Base-by-base conservation (phyloP, 2,888 invertebrate genomes). In the Melanotus villosus region DNA sequence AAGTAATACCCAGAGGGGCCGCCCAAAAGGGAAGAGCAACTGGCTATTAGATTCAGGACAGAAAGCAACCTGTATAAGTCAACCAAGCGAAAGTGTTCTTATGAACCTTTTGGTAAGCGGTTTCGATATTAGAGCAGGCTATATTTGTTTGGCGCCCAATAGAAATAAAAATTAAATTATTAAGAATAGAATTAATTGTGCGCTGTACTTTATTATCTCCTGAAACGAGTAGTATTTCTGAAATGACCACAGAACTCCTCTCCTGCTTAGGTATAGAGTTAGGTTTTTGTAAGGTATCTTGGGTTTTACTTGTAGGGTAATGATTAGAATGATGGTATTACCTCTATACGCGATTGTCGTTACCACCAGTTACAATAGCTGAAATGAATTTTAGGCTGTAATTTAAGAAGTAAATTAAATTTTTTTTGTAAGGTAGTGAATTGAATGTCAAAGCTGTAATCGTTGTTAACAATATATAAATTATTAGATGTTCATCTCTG, bases 81-180 rank as follows among this genome's bases (percentile, higher is more conserved):
- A 88, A 72, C 89, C 88, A 67, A 91, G 90, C 64, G 91, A 91
- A 77, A 93, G 93, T 85, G 97, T 97, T 82, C 90, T 97, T 81
- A 94, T 96, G 92, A 97, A 97, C 88, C 91, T 97, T 78, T 89
- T 97, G 88, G 93, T 97, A 87, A 96, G 94, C 89, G 97, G 97
- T 80, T 96, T 96, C 86, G 97, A 97, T 86, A 93, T 94, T 84
- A 93, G 93, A 87, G 94, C 96, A 77, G 97, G 97, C 76, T 97
- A 97, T 85, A 91, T 93, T 82, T 95, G 95, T 86, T 89, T 93
- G 86, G 91, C 92, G 84, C 92, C 91, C 80, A 76, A 80, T 9
- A 83, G 80, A 73, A 77, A 80, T 60, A 83, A 83, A 73, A 79
- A 7, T 26, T 80, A 79, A 82, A 80, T 36, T 23, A 26, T 47